A percentile compares a stretch with the other conserved stretches of the same genome.
Conservation (phyloP, 2,797 vertebrate species). For the Margarornis squamiger region DNA sequence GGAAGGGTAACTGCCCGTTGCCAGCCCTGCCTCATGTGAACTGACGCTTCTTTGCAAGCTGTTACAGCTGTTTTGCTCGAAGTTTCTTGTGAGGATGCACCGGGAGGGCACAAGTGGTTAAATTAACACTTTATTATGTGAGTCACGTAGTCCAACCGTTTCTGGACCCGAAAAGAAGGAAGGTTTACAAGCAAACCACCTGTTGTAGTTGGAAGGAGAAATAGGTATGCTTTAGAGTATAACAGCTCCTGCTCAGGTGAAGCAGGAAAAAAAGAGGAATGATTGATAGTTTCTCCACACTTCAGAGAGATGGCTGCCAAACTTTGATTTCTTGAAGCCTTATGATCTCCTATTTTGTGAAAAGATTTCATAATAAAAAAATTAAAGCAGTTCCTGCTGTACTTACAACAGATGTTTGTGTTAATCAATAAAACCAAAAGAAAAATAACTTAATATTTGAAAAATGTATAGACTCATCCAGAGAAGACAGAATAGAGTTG, state of each 20-base stretch:
- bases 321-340: not conserved
- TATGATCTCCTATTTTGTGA: not conserved
- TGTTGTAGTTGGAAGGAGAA: not conserved
- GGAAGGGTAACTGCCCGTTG: rapidly evolving
- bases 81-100: not conserved
- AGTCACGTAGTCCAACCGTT: not conserved
- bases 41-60: no score
- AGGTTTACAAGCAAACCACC: not conserved
- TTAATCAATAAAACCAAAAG: not conserved
- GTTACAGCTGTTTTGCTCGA: rapidly evolving
- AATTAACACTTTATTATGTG: not conserved
- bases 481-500: not conserved
- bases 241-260: not conserved
- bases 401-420: not conserved
- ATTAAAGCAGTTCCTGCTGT: not conserved
- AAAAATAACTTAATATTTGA: not conserved
- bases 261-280: not conserved
- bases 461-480: not conserved
- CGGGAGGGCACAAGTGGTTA: not conserved
- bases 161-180: not conserved
- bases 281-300: not conserved
- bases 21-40: rapidly evolving
- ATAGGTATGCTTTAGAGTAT: rapidly evolving
- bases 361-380: not conserved
- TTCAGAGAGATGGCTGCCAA: not conserved